Conservation (phyloP, 1,140 invertebrate genomes). For the Trichomalopsis sarcophagae region DNA sequence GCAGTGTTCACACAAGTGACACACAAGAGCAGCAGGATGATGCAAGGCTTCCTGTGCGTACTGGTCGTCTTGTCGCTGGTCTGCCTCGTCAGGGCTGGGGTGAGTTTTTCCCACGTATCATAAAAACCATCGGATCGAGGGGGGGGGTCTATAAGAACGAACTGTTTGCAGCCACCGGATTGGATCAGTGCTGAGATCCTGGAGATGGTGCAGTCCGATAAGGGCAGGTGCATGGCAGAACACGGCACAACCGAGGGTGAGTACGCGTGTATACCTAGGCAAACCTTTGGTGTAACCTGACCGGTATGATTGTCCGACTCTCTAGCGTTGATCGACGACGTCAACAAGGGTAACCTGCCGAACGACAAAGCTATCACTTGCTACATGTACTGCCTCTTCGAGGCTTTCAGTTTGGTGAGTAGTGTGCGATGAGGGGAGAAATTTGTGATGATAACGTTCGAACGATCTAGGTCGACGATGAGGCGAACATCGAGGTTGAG, state of each 20-base stretch:
- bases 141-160: not conserved
- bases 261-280: not conserved
- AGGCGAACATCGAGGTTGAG: conserved; percentile 62
- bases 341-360: conserved; percentile 57
- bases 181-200: conserved; percentile 67
- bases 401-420: conserved; percentile 67
- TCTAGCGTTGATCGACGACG: conserved; percentile 65
- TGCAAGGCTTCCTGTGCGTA: not conserved
- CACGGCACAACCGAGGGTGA: conserved; percentile 68
- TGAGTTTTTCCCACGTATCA: conserved; percentile 46
- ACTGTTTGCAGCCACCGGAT: conserved; percentile 51
- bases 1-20: not conserved
- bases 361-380: conserved; percentile 65
- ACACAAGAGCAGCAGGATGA: not conserved
- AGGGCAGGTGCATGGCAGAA: conserved; percentile 65
- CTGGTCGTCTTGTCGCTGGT: conserved; percentile 46
- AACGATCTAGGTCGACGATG: conserved; percentile 62
- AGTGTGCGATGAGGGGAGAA: not conserved
- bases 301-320: conserved; percentile 31
- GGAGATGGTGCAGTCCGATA: conserved; percentile 67
- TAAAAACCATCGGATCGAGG: too few species aligned
- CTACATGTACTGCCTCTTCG: conserved; percentile 70
- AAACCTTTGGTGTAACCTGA: not conserved
- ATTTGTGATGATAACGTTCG: not conserved
- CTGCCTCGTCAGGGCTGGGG: conserved; percentile 56